Evolutionary conservation across 2,888 invertebrate genomes (phyloP).

Genomic region (Margaritifera margaritifera): DNA sequence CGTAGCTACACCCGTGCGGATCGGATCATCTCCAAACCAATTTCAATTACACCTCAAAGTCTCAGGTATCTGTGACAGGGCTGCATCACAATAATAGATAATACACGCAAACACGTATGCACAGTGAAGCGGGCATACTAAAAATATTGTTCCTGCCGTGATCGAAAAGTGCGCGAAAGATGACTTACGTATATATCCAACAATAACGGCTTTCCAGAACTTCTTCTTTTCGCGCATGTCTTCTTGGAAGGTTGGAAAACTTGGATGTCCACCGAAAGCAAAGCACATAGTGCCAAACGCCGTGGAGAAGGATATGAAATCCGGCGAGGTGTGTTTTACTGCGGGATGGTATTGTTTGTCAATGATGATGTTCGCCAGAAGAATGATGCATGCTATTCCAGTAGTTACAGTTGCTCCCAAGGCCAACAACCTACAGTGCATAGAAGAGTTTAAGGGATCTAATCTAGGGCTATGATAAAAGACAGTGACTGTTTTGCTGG

Average conservation of each 20-base stretch:
- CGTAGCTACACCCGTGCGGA: too few species aligned
- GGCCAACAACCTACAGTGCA: constrained; percentile 77
- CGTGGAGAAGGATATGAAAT: constrained; percentile 79
- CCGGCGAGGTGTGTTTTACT: constrained; percentile 49
- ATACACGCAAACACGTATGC: too few species aligned
- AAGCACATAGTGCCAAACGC: constrained; percentile 83
- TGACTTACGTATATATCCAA: constrained; percentile 80
- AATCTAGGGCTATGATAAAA: too few species aligned
- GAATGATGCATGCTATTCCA: constrained; percentile 78
- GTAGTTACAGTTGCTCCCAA: constrained; percentile 80
- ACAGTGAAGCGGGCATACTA: too few species aligned
- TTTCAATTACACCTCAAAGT: too few species aligned
- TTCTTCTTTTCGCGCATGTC: constrained; percentile 88
- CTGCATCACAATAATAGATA: too few species aligned
- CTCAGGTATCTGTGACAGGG: too few species aligned
- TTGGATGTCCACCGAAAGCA: constrained; percentile 83
- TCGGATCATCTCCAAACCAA: too few species aligned
- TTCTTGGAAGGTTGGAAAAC: constrained; percentile 90
- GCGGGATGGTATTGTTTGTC: constrained; percentile 74
- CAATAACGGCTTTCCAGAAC: constrained; percentile 82
- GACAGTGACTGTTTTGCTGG: too few species aligned
- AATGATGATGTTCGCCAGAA: constrained; percentile 78
- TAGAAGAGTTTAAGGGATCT: constrained; percentile 72
- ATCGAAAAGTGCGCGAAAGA: neutral
- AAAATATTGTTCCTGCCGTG: too few species aligned